Base-by-base conservation (phyloP, 1,140 invertebrate genomes). In the Macrostomum lignano region DNA sequence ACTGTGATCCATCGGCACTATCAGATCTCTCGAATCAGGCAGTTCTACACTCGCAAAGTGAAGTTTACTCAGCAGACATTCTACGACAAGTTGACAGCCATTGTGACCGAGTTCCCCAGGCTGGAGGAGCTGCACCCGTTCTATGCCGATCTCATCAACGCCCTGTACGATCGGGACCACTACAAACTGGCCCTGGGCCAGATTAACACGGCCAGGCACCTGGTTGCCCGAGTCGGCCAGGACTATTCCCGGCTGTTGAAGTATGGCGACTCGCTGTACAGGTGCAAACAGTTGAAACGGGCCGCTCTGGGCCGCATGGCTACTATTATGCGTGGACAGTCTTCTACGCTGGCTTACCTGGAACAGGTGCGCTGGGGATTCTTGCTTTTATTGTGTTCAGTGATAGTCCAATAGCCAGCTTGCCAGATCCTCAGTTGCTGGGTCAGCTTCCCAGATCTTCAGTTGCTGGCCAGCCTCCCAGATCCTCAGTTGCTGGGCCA, bases 131-230 rank as follows among this genome's bases (percentile, higher is more conserved):
- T 98, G 6, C 91, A 98, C 67, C 91, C 88, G 1, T 98, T 98
- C 57, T 98, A 96, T 63, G 79, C 86, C 0, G 88, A 98, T 61
- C 64, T 98, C 38, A 88, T 98, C 75, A 96, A 96, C 55, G 76
- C 94, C n/a, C 60, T 96, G 4, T 98, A 96, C 55, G 86, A 96
- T 48, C 88, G 86, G 49, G 86, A 98, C 56, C 88, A 98, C 63
- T 98, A 91, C 65, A 98, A 98, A 62, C 62, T 98, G 28, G 86
- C 84, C 44, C 63, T 98, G 21, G 88, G 88, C 40, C 86, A 96
- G 56, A 64, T 94, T n/a, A 96, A 96, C 54, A 93, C 76, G 13
- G 84, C 84, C 2, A 64, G 79, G 42, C 78, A 91, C 67, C 64
- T 94, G 21, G 78, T 96, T 46, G 22, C 14, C 49, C 86, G 78